phyloP scores from a whole-genome alignment of 2,888 invertebrate genomes.

The Chrysomela aeneicollis region DNA sequence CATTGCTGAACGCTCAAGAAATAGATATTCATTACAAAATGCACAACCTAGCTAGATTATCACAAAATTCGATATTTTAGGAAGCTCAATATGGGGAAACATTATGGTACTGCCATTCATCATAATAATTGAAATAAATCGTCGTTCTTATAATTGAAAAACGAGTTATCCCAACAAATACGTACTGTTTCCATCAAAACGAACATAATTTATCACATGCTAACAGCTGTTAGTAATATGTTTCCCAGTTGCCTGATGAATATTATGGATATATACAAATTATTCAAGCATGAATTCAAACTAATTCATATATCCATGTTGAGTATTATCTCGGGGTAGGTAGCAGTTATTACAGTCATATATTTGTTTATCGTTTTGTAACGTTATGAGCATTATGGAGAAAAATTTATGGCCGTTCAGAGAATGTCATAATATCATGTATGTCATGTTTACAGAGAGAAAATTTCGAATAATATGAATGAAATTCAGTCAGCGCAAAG shows the following conservation, averaged over 20 bases:
- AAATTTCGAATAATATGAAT: neutral
- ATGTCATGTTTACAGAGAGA: neutral
- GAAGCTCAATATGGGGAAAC: no score
- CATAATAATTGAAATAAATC: neutral
- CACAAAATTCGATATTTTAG: no score
- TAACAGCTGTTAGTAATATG: constrained; percentile 29
- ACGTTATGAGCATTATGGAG: neutral
- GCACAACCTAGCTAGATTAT: no score
- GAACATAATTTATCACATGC: constrained; percentile 22
- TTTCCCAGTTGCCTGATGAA: constrained; percentile 15
- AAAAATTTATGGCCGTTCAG: neutral
- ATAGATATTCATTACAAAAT: no score
- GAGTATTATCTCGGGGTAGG: constrained; percentile 20
- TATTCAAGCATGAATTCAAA: constrained; percentile 29
- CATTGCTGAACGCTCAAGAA: no score
- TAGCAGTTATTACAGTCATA: constrained; percentile 2
- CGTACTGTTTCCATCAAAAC: constrained; percentile 1
- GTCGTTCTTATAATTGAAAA: no score
- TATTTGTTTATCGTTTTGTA: neutral
- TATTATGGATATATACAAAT: constrained; percentile 30
- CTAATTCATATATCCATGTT: constrained; percentile 20
- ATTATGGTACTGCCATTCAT: neutral
- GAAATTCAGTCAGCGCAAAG: neutral
- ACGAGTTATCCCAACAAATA: neutral
- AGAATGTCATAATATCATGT: neutral